Evolutionary conservation across 2,888 invertebrate genomes (phyloP).

Genomic region (Pristionchus mayeri): DNA sequence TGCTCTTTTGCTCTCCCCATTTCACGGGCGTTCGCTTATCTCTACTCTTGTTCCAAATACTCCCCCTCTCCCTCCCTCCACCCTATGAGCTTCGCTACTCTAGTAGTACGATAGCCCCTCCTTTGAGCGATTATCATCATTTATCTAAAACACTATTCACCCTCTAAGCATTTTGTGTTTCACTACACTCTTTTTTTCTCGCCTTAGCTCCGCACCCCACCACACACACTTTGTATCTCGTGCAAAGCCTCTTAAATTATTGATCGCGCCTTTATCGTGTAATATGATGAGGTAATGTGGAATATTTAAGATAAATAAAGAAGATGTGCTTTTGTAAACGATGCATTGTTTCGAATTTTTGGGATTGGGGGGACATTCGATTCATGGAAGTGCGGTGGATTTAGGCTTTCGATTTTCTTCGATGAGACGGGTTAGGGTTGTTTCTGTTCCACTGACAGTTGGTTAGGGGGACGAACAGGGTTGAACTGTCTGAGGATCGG

Average conservation of each 20-base stretch:
- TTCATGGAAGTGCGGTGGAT: too few species aligned
- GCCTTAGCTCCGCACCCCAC: conserved; percentile 1
- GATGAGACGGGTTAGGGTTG: too few species aligned
- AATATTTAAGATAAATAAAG: conserved; percentile 35
- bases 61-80: not conserved
- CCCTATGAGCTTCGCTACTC: conserved; percentile 38
- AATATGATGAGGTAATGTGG: conserved; percentile 45
- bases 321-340: conserved; percentile 37
- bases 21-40: conserved; percentile 13
- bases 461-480: too few species aligned
- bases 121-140: conserved; percentile 21
- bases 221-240: not conserved
- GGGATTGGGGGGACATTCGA: not conserved
- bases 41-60: conserved; percentile 4
- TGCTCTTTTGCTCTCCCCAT: not conserved
- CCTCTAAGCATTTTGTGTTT: conserved; percentile 18
- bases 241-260: conserved; percentile 26
- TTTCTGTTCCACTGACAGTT: too few species aligned
- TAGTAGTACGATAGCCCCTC: conserved; percentile 26
- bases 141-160: conserved; percentile 16
- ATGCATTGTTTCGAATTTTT: not conserved
- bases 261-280: conserved; percentile 34
- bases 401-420: too few species aligned
- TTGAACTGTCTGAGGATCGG: too few species aligned
- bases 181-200: not conserved